A percentile compares a stretch with the other conserved stretches of the same genome.
Conservation (phyloP, 1,140 invertebrate genomes). For the Zeugodacus cucurbitae region DNA sequence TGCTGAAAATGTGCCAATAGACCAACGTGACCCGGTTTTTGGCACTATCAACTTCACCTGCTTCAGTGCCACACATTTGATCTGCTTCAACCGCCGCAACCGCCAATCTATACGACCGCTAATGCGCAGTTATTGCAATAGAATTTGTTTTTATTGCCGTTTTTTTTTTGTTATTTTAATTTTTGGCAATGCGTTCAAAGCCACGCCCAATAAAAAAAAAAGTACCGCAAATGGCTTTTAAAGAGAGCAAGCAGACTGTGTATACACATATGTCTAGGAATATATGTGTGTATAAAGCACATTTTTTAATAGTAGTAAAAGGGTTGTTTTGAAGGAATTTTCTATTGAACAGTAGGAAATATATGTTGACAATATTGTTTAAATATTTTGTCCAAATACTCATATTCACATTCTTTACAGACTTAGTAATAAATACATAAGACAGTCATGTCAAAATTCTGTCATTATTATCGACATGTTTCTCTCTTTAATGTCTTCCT, state of each 20-base stretch:
- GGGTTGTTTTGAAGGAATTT: too few species aligned
- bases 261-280: not conserved
- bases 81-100: not conserved
- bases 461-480: too few species aligned
- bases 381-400: too few species aligned
- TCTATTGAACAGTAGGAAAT: too few species aligned
- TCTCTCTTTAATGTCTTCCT: too few species aligned
- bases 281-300: too few species aligned
- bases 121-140: not conserved
- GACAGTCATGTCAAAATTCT: too few species aligned
- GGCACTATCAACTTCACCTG: not conserved
- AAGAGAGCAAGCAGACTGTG: not conserved
- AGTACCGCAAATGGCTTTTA: not conserved
- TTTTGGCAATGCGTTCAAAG: constrained; percentile 8
- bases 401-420: too few species aligned
- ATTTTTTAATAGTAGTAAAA: too few species aligned
- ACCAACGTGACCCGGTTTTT: not conserved
- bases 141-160: not conserved
- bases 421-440: too few species aligned
- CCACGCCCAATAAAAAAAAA: not conserved
- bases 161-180: not conserved
- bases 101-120: not conserved
- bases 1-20: not conserved
- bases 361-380: too few species aligned
- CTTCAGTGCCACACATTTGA: not conserved